Evolutionary conservation across 2,113 vertebrate species (phyloP), one percentile per base, ranked within the genome.

Genomic region (Neolamprologus toae): DNA sequence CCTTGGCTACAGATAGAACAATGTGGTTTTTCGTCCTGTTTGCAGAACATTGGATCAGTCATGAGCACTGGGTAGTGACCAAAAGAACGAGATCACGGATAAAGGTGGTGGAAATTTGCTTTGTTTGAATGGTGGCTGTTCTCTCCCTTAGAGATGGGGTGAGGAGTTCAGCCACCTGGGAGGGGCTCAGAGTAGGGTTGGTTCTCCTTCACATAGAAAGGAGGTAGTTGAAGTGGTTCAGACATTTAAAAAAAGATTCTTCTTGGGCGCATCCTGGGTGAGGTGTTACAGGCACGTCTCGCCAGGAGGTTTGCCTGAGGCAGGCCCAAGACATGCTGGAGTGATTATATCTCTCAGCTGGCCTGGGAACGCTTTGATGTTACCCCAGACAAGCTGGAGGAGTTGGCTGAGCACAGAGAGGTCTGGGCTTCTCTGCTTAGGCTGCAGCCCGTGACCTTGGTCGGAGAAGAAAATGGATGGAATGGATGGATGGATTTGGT

Each of bases 381-480:
- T 55, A 21, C 51, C 51, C 51, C n/a, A 21, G 51, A 54, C n/a
- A 12, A 54, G n/a, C 51, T 55, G 53, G 11, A 55, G 21, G 54
- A 55, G 54, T 3, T 55, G 54, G 11, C 21, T 13, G 54, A 8
- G 21, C 4, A 55, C 11, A 55, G 54, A 0, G 54, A 55, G 11
- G 54, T 26, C 2, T 55, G 11, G 54, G 54, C 54, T 55, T 55
- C 21, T 26, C 3, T 55, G 6, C 21, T 55, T 26, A 55, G 21
- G 21, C 7, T 55, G 53, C 53, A 1, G 53, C 21, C 4, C 0
- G 53, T 4, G 21, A 23, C 53, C 53, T 12, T 0, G 53, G 0
- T 55, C 11, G 11, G 53, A 26, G 11, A 55, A 55, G 54, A 26
- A 55, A 26, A 55, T 55, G 54, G 6, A 54, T 54, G 10, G 10